Evolutionary conservation across 1,140 invertebrate species (phyloP), one percentile per base, ranked within the genome.

Genomic region (Panagrolaimus sp.): DNA sequence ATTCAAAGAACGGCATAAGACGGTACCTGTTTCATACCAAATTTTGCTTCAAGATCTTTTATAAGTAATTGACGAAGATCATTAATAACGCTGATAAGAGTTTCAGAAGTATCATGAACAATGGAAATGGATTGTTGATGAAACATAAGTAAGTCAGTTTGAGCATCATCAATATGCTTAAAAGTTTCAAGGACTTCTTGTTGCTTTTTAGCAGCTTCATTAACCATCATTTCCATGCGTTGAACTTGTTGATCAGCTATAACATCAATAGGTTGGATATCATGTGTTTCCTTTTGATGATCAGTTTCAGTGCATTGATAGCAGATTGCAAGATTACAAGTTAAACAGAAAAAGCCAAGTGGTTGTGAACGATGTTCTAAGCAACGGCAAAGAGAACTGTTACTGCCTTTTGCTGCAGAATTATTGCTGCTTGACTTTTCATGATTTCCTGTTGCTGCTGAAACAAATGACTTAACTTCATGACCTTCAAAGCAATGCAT

Each of bases 401-500:
- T n/a, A n/a, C 7, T 20, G 1, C 14, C 5, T 38, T 38, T 38
- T 3, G 14, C 20, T 14, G 14, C 9, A n/a, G 47, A n/a, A 9
- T 5, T 9, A 48, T 23, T 48, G 20, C 20, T 48, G 31, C 31
- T 38, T 38, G 51, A 25, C 9, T 57, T 57, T 20, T n/a, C n/a
- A n/a, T 20, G 27, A 11, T 13, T 57, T 20, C 51, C n/a, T n/a
- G 20, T 11, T 11, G 20, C n/a, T 27, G 51, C 20, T 11, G 51
- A 23, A 16, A 23, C 20, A 25, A 16, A 23, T 23, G 44, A 31
- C 5, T 16, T 46, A 42, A 64, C 23, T 38, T 81, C 75, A 85
- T 97, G 95, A 43, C 92, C 92, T 84, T 96, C 92, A 85, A 97
- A 97, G 83, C 92, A 96, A 83, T 96, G 92, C 93, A 97, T 97